Evolutionary conservation across 2,888 invertebrate genomes (phyloP).

Genomic region (Tipula helvola): DNA sequence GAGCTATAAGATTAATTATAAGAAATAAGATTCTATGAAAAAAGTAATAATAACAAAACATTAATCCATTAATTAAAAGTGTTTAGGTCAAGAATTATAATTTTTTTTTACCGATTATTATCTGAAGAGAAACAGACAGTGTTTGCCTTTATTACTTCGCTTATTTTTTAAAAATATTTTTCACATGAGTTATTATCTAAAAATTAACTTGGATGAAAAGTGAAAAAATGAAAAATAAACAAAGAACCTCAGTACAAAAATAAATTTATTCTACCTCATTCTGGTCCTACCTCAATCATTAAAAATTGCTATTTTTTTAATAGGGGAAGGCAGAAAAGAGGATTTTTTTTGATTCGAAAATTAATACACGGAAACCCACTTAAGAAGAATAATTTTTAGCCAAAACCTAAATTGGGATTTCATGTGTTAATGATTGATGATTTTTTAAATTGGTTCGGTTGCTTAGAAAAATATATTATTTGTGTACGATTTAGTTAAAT

Average conservation of each 20-base stretch:
- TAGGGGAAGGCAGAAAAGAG: neutral
- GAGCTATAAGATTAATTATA: neutral
- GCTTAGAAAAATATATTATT: neutral
- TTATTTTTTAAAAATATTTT: too few species aligned
- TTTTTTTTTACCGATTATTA: neutral
- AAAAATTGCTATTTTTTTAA: neutral
- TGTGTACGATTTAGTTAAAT: neutral
- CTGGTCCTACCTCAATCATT: neutral
- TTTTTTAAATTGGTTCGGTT: neutral
- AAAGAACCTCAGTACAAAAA: neutral
- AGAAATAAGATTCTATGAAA: neutral
- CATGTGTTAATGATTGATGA: neutral
- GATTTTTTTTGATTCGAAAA: neutral
- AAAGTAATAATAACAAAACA: neutral
- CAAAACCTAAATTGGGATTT: neutral
- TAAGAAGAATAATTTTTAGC: neutral
- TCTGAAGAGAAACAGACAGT: neutral
- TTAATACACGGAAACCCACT: neutral
- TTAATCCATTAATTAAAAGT: neutral
- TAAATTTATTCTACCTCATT: neutral
- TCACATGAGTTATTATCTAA: neutral
- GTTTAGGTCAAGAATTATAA: neutral
- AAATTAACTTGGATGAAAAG: neutral
- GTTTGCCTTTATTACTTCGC: too few species aligned
- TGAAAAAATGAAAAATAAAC: neutral